Evolutionary conservation across 37 sponge, comb jelly and placozoan genomes (phyloP).

Genomic region (Crambe crambe): DNA sequence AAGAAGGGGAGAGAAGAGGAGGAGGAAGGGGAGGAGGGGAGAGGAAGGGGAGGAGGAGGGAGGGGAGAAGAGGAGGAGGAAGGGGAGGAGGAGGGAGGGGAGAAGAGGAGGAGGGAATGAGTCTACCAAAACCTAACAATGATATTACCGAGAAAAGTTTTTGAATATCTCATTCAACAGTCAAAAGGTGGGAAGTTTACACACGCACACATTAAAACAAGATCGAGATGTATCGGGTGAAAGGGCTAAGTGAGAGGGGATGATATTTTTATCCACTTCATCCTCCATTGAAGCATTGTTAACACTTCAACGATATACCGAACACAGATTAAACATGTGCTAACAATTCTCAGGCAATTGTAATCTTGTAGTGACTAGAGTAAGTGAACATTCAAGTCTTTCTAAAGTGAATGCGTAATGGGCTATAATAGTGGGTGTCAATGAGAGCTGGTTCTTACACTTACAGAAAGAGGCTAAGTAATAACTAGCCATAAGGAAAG

Average conservation of each 20-base stretch:
- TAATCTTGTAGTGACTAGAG: no score
- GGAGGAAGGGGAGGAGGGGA: background rate
- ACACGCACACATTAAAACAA: background rate
- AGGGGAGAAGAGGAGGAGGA: background rate
- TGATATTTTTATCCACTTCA: background rate
- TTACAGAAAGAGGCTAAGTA: no score
- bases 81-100: background rate
- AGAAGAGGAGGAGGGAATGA: background rate
- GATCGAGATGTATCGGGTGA: background rate
- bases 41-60: background rate
- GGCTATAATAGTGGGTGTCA: no score
- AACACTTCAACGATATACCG: slow-evolving; percentile 7
- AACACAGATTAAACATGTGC: slow-evolving; percentile 4
- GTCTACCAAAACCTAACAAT: no score
- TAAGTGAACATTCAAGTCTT: no score
- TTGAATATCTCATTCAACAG: background rate
- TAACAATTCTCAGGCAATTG: background rate
- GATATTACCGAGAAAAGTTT: no score
- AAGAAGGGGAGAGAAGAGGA: background rate
- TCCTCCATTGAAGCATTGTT: background rate
- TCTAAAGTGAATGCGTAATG: no score
- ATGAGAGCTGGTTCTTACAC: no score
- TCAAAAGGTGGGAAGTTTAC: background rate
- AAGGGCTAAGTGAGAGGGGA: background rate
- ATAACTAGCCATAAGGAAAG: no score